Base-by-base conservation (phyloP, 2,797 vertebrate species). In the Chelmon rostratus region DNA sequence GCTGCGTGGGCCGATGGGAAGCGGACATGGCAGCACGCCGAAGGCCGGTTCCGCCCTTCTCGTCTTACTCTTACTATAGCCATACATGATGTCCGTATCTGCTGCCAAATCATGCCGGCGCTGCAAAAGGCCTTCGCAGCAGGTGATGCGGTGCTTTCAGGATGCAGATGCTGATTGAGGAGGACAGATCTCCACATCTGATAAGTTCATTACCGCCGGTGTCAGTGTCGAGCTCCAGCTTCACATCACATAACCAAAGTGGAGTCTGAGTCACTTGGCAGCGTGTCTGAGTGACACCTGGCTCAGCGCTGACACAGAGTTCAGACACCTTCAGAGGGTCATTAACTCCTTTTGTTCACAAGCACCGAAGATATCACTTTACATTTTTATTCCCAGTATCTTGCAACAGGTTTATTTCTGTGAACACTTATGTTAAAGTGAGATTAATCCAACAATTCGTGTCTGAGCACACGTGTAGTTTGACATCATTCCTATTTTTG, bases 11-110 rank as follows among this genome's bases (percentile, higher is more conserved):
- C 78, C 58, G 49, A 66, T 76, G 81, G 58, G 64, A 88, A 84
- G 85, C 72, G 44, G 11, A 62, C 76, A 83, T 56, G 88, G 83
- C 74, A 75, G 84, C 73, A 58, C 66, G 46, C 16, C 21, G 67
- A 53, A 85, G 79, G 84, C 88, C 84, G 81, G 57, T 83, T 85
- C 66, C 61, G 82, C 78, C 90, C 91, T 85, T 88, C 91, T 94
- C 87, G 58, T 84, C 80, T 95, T 95, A 87, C 66, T 80, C 86
- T 52, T 25, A 23, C 79, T 66, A 56, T 33, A 86, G 84, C 82
- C 37, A 68, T 93, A 89, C 62, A 92, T 62, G 76, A 83, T 68
- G 83, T 81, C 49, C 79, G 57, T 65, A 73, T 90, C 90, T 82
- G 91, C 80, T 72, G 83, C 87, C 91, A 81, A 70, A 76, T 58